A percentile compares a stretch with the other conserved stretches of the same genome.
Conservation (phyloP, 2,888 invertebrate species). For the Leucoptera coffeella region DNA sequence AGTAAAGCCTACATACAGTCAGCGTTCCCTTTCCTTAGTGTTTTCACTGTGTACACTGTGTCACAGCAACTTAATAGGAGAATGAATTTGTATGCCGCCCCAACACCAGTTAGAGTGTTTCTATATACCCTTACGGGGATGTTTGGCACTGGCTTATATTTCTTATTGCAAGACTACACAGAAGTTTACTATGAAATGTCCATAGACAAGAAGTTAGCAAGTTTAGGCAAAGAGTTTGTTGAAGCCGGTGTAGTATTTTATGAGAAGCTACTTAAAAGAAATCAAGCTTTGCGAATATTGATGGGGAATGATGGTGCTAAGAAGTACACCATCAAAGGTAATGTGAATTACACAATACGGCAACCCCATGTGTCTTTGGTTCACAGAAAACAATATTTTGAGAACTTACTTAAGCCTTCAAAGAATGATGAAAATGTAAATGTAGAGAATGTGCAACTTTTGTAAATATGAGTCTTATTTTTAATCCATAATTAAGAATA, state of each 20-base stretch:
- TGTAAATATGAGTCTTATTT: too few species aligned
- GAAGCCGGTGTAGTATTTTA: slow-evolving; percentile 75
- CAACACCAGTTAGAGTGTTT: slow-evolving; percentile 26
- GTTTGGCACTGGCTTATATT: slow-evolving; percentile 56
- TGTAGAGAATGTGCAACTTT: too few species aligned
- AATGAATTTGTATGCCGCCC: slow-evolving; percentile 49
- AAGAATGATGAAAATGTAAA: too few species aligned
- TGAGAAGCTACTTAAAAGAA: slow-evolving; percentile 63
- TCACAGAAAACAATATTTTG: slow-evolving; percentile 61
- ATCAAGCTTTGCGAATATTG: slow-evolving; percentile 63
- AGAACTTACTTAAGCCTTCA: slow-evolving; percentile 19
- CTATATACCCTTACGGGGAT: slow-evolving; percentile 51
- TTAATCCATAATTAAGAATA: too few species aligned
- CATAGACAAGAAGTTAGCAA: slow-evolving; percentile 57
- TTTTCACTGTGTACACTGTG: slow-evolving; percentile 45
- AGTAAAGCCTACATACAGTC: slow-evolving; percentile 54
- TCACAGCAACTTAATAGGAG: slow-evolving; percentile 44
- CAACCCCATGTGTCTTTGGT: slow-evolving; percentile 60
- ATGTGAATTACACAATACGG: slow-evolving; percentile 61
- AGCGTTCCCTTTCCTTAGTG: slow-evolving; percentile 34
- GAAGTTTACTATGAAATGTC: slow-evolving; percentile 57
- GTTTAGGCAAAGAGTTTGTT: slow-evolving; percentile 56
- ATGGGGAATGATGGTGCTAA: slow-evolving; percentile 58
- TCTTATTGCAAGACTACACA: slow-evolving; percentile 58
- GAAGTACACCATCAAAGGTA: slow-evolving; percentile 60